phyloP scores from a whole-genome alignment of 1,140 invertebrate species.

The Bombyx mandarina region DNA sequence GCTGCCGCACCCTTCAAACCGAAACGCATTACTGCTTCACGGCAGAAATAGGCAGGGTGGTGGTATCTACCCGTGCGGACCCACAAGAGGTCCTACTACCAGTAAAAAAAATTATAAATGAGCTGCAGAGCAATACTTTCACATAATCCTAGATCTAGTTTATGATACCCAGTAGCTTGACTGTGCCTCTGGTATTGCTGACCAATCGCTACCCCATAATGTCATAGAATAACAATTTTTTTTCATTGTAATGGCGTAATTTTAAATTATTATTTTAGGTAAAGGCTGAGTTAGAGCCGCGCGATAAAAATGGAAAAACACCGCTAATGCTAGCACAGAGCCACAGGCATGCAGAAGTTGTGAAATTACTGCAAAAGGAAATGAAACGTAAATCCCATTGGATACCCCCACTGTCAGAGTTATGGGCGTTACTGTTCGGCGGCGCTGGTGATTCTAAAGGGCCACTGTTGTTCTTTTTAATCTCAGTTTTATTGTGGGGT shows the following conservation, averaged over 20 bases:
- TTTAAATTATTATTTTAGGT: slow-evolving; percentile 69
- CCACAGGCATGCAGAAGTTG: slow-evolving; percentile 87
- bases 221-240: too few species aligned
- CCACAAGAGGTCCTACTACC: too few species aligned
- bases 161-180: too few species aligned
- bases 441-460: slow-evolving; percentile 91
- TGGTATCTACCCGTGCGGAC: too few species aligned
- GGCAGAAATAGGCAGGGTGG: too few species aligned
- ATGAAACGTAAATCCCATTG: slow-evolving; percentile 85
- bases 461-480: slow-evolving; percentile 87
- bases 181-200: too few species aligned
- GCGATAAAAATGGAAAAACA: slow-evolving; percentile 93
- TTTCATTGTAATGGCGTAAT: too few species aligned
- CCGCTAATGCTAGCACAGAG: slow-evolving; percentile 90
- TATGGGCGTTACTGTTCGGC: slow-evolving; percentile 92
- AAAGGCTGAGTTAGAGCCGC: slow-evolving; percentile 86
- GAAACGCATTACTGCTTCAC: too few species aligned
- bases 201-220: too few species aligned
- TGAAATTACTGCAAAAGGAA: slow-evolving; percentile 84
- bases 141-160: too few species aligned
- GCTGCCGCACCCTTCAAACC: too few species aligned
- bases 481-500: slow-evolving; percentile 89
- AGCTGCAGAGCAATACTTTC: too few species aligned
- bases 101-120: background rate
- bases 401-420: slow-evolving; percentile 88